phyloP scores from a whole-genome alignment of 2,797 vertebrate species.

The Eremophila alpestris region DNA sequence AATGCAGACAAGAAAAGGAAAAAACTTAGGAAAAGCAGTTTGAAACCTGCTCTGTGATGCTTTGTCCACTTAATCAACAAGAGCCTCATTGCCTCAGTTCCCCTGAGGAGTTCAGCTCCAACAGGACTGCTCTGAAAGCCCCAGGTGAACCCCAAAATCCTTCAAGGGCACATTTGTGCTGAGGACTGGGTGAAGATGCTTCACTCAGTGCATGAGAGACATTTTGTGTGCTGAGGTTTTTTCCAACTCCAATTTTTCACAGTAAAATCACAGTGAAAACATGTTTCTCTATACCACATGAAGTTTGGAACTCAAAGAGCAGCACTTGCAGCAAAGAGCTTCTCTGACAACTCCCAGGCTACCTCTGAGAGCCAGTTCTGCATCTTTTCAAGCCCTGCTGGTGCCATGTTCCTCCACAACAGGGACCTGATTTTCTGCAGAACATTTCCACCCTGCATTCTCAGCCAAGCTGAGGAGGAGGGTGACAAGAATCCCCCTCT shows the following conservation, averaged over 20 bases:
- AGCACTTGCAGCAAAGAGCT: not conserved
- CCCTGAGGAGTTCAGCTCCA: not conserved
- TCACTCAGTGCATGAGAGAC: not conserved
- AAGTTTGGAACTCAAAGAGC: not conserved
- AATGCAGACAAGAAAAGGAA: not conserved
- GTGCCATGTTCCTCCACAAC: not conserved
- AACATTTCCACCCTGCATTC: not conserved
- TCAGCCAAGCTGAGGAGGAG: not conserved
- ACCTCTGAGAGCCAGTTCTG: not conserved
- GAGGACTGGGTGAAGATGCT: not conserved
- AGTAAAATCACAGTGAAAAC: not conserved
- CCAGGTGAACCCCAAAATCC: not conserved
- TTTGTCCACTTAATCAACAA: not conserved
- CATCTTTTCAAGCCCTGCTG: not conserved
- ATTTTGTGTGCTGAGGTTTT: not conserved
- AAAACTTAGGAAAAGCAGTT: not conserved
- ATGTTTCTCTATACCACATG: not conserved
- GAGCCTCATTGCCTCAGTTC: not conserved
- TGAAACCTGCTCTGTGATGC: not conserved
- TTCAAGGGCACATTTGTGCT: not conserved
- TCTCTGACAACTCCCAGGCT: not conserved
- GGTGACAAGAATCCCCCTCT: not conserved
- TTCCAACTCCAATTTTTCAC: not conserved
- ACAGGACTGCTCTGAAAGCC: not conserved
- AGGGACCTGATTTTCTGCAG: not conserved